Evolutionary conservation across 2,113 vertebrate genomes (phyloP), one percentile per base, ranked within the genome.

Genomic region (Thinocorus orbignyianus): DNA sequence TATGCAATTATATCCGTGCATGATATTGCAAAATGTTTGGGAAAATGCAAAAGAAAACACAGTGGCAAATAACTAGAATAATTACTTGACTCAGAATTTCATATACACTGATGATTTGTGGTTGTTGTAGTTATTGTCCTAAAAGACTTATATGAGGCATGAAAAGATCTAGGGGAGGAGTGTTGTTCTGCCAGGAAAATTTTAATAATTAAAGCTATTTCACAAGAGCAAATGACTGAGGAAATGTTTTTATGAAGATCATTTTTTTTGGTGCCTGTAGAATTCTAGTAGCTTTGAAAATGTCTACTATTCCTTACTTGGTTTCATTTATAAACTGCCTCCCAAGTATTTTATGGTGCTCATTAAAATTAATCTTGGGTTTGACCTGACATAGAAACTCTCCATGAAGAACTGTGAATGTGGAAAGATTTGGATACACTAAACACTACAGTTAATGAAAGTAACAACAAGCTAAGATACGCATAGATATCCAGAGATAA

Each of bases 181-280:
- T 79, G 48, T 64, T 90, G 52, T 91, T 81, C 52, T 96, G 73
- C 81, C 93, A 90, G 57, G 81, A 95, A 90, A 91, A 72, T 62
- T 90, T 60, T 84, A 84, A 65, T 82, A 76, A 92, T 94, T 87
- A 77, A 80, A 77, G n/a, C 49, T 82, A 25, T 96, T 96, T 92
- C 79, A 92, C 58, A 96, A 90, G 58, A 90, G 37, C 54, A 82
- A 77, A 64, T 88, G 35, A 77, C 30, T 54, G 68, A 88, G n/a
- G 55, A 83, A 61, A 26, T 73, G 22, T 88, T 93, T 90, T 19
- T 54, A 35, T 77, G 44, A 93, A 52, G 44, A 62, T 37, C 9
- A 44, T 44, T 44, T 52, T 7, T 64, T 92, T 93, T 73, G 84
- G 28, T 72, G 64, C 22, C 23, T 72, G 55, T 86, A 83, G 64